Conservation (phyloP, 2,888 invertebrate genomes). For the Coelinius sp. region DNA sequence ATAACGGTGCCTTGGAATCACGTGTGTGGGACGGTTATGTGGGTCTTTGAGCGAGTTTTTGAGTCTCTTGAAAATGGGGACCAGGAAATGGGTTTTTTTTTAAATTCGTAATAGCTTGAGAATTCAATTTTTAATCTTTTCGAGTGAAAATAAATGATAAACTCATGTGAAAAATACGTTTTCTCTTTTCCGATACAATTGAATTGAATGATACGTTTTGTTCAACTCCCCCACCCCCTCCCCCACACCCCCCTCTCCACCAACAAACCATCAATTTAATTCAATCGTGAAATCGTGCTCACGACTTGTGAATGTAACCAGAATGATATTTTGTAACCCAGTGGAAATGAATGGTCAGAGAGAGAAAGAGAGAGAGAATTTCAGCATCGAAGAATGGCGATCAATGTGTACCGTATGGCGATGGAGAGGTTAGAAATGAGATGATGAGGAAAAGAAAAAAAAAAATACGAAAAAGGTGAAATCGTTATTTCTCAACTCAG, state of each 20-base stretch:
- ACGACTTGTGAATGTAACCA: neutral
- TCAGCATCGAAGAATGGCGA: neutral
- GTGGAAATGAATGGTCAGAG: slow-evolving; percentile 10
- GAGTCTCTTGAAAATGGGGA: neutral
- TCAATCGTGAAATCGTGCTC: slow-evolving; percentile 22
- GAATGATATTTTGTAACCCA: neutral
- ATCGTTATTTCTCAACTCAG: slow-evolving; percentile 37
- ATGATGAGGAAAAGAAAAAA: neutral
- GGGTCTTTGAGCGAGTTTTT: neutral
- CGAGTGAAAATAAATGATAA: neutral
- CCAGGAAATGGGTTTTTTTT: neutral
- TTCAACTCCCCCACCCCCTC: too few species aligned
- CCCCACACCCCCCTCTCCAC: too few species aligned
- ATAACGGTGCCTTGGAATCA: slow-evolving; percentile 10
- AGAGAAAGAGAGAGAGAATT: neutral
- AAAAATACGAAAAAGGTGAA: slow-evolving; percentile 33
- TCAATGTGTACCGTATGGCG: slow-evolving; percentile 8
- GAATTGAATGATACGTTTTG: slow-evolving; percentile 7
- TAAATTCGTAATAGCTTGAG: neutral
- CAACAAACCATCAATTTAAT: slow-evolving; percentile 15
- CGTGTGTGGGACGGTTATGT: slow-evolving; percentile 10
- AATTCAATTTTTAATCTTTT: neutral
- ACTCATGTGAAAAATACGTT: neutral
- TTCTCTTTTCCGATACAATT: neutral
- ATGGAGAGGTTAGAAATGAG: slow-evolving; percentile 14